These are phyloP conservation scores for Diaprepes abbreviatus DNA, from an alignment of 2,888 invertebrate genomes.

Conservation along the genomic window DNA sequence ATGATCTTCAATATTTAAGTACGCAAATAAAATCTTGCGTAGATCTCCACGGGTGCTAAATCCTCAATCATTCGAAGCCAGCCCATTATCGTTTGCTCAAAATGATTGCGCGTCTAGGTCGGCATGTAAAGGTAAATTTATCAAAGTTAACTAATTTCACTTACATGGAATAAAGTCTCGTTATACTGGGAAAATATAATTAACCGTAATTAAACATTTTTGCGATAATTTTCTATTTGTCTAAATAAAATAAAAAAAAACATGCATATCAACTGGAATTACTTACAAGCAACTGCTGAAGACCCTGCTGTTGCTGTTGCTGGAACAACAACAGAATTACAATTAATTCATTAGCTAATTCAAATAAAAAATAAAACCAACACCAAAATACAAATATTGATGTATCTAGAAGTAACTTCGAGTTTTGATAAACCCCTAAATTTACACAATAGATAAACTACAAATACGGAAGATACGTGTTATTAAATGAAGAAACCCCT, in stretches of 20 bases:
- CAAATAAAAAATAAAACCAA: slow-evolving; percentile 7
- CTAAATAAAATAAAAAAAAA: slow-evolving; percentile 26
- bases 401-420: background rate
- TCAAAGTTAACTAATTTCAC: background rate
- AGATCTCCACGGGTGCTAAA: too few relatives aligned
- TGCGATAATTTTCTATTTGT: slow-evolving; percentile 2
- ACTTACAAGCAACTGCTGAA: slow-evolving; percentile 94
- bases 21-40: too few relatives aligned
- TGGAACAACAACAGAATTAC: slow-evolving; percentile 70
- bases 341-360: slow-evolving; percentile 24
- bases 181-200: background rate
- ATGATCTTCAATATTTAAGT: too few relatives aligned
- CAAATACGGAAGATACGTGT: too few relatives aligned
- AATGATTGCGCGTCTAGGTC: too few relatives aligned
- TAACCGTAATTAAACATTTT: background rate
- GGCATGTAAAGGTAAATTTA: too few relatives aligned
- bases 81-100: too few relatives aligned
- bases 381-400: background rate
- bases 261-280: slow-evolving; percentile 59
- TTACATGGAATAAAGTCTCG: background rate
- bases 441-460: too few relatives aligned
- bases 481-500: too few relatives aligned
- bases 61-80: too few relatives aligned
- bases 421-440: too few relatives aligned
- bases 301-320: slow-evolving; percentile 94